These are phyloP conservation scores for Mesorhabditis belari DNA, from an alignment of 2,888 invertebrate genomes.

Conservation along the genomic window DNA sequence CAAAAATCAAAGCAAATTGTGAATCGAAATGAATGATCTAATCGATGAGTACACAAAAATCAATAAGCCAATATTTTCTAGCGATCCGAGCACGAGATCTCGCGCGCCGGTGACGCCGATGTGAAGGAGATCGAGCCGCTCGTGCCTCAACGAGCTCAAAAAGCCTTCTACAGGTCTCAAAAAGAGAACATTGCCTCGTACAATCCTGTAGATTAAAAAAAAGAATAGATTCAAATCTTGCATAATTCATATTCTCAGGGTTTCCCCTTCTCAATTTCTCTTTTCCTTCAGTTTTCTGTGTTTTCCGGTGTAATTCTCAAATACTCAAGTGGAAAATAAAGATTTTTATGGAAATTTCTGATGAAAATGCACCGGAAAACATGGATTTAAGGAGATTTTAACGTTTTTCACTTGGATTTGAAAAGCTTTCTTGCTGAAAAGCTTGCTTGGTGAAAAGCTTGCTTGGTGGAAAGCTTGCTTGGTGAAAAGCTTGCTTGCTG, in stretches of 20 bases:
- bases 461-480: too few species aligned
- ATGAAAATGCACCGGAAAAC: neutral
- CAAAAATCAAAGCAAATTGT: neutral
- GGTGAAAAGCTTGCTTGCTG: too few species aligned
- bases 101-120: conserved; percentile 32
- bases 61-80: neutral
- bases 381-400: too few species aligned
- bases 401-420: too few species aligned
- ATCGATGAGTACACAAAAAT: neutral
- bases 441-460: too few species aligned
- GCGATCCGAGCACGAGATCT: conserved; percentile 36
- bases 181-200: conserved; percentile 48
- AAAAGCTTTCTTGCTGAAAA: too few species aligned
- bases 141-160: conserved; percentile 44
- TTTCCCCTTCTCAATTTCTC: neutral
- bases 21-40: neutral
- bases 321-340: too few species aligned
- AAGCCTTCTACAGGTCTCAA: conserved; percentile 52
- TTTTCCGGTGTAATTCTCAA: neutral
- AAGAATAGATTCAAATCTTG: neutral
- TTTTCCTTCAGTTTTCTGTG: neutral
- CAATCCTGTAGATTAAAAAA: conserved; percentile 40
- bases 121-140: conserved; percentile 29
- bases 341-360: neutral
- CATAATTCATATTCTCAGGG: neutral